Conservation (phyloP, 1,140 invertebrate genomes). For the Papilio polytes region DNA sequence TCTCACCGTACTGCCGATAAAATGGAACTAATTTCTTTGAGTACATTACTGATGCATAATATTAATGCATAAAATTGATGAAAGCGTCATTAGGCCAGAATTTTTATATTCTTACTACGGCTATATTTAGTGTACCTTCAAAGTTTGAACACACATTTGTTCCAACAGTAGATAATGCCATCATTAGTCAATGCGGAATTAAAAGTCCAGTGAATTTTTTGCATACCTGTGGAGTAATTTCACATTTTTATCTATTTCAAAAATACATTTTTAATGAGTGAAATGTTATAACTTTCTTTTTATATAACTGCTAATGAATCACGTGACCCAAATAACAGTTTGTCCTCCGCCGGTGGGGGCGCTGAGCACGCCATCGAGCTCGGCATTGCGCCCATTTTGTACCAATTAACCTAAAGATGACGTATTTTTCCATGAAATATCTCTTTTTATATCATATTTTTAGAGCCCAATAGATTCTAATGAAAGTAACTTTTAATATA, state of each 20-base stretch:
- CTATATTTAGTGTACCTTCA: too few relatives aligned
- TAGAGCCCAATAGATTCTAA: neutral
- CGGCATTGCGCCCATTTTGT: slow-evolving; percentile 19
- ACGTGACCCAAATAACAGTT: slow-evolving; percentile 22
- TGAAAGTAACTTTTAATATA: neutral
- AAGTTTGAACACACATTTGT: too few relatives aligned
- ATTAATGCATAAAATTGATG: too few relatives aligned
- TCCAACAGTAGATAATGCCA: neutral
- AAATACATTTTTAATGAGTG: slow-evolving; percentile 6
- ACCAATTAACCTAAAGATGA: slow-evolving; percentile 26
- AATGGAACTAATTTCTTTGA: too few relatives aligned
- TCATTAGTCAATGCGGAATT: neutral
- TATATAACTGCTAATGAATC: slow-evolving; percentile 16
- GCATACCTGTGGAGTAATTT: neutral
- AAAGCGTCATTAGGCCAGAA: too few relatives aligned
- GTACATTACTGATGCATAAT: too few relatives aligned
- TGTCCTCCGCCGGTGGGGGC: slow-evolving; percentile 14
- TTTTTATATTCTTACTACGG: too few relatives aligned
- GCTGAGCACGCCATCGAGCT: slow-evolving; percentile 20
- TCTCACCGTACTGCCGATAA: too few relatives aligned
- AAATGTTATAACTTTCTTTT: slow-evolving; percentile 10
- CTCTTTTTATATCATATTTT: slow-evolving; percentile 6
- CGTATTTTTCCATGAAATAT: neutral
- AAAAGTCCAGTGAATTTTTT: neutral
- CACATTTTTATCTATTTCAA: slow-evolving; percentile 19